phyloP scores from a whole-genome alignment of 2,888 invertebrate genomes.

The Sphaerophoria taeniata region DNA sequence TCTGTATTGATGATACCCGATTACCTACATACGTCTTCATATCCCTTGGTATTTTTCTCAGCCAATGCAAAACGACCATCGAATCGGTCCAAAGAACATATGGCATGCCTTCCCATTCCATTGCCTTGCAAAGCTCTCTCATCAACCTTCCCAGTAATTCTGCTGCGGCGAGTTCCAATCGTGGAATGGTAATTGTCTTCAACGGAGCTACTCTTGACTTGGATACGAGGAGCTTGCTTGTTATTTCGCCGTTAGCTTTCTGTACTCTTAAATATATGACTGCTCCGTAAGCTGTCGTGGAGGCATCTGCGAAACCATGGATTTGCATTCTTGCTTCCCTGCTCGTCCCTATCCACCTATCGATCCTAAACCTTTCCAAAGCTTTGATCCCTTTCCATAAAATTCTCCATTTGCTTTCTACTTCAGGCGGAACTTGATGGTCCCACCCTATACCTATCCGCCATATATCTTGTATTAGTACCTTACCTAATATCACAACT shows the following conservation, averaged over 20 bases:
- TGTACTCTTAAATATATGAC: no score
- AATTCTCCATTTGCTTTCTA: no score
- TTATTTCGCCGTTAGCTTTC: neutral
- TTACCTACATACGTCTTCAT: constrained; percentile 28
- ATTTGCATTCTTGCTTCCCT: no score
- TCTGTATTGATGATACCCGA: constrained; percentile 36
- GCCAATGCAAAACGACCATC: constrained; percentile 21
- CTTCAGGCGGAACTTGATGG: neutral
- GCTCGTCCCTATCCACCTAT: no score
- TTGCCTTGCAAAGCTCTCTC: constrained; percentile 7
- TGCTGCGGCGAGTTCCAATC: neutral
- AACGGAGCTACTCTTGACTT: constrained; percentile 26
- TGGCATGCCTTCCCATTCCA: constrained; percentile 3
- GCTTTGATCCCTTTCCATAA: no score
- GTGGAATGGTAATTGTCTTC: neutral
- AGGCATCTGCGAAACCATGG: no score
- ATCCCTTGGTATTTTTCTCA: constrained; percentile 15
- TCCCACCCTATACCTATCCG: constrained; percentile 15
- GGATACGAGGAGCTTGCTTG: neutral
- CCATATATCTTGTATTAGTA: constrained; percentile 43
- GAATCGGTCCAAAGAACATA: constrained; percentile 10
- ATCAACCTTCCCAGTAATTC: neutral
- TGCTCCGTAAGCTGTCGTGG: no score
- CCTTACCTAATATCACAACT: constrained; percentile 9
- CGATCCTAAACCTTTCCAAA: no score